A percentile compares a stretch with the other conserved stretches of the same genome.
phyloP scores from a whole-genome alignment of 2,888 invertebrate genomes.

The Heliconius aoede region DNA sequence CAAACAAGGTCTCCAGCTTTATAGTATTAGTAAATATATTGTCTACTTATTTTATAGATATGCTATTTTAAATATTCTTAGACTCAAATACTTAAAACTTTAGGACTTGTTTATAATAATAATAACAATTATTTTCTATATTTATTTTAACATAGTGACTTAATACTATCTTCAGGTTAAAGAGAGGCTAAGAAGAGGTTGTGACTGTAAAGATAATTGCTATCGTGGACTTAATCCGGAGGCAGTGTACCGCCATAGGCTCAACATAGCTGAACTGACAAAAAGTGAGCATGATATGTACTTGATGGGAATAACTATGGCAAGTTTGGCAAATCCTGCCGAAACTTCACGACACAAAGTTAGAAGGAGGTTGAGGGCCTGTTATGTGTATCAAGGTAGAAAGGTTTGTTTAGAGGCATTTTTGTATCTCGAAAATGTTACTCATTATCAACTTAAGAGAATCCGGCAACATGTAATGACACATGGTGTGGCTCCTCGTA shows the following conservation, averaged over 20 bases:
- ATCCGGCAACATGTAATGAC: conserved; percentile 91
- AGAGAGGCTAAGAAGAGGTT: conserved; percentile 87
- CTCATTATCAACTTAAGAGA: conserved; percentile 90
- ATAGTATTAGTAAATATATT: too few species aligned
- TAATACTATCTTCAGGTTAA: conserved; percentile 80
- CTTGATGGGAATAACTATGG: conserved; percentile 93
- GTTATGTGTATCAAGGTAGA: conserved; percentile 90
- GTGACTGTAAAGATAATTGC: conserved; percentile 91
- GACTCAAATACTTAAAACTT: neutral
- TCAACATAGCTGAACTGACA: conserved; percentile 91
- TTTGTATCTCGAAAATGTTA: conserved; percentile 90
- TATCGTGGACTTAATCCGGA: conserved; percentile 90
- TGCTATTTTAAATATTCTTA: too few species aligned
- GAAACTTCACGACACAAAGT: conserved; percentile 89
- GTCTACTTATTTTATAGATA: too few species aligned
- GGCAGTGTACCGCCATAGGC: conserved; percentile 88
- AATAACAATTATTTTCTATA: neutral
- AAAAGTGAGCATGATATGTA: conserved; percentile 94
- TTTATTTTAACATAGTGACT: neutral
- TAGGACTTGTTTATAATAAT: neutral
- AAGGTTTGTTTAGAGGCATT: conserved; percentile 91
- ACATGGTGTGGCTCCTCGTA: conserved; percentile 90
- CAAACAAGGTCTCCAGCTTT: too few species aligned
- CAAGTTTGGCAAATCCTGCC: conserved; percentile 89
- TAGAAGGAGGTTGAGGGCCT: conserved; percentile 87